phyloP scores from a whole-genome alignment of 2,888 invertebrate species.

The Leptinotarsa tumamoca region DNA sequence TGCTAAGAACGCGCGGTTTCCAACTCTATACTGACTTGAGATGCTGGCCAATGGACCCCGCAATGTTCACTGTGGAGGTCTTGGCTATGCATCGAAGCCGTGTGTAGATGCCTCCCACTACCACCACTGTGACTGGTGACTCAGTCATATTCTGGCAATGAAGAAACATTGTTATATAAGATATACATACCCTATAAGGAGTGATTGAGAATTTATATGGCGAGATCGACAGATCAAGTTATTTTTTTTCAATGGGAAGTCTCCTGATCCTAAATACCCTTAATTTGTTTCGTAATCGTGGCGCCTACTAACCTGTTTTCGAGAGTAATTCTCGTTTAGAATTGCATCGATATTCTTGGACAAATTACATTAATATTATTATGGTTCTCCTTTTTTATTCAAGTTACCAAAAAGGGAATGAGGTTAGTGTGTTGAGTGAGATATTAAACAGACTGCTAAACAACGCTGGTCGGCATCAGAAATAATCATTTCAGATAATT shows the following conservation, averaged over 20 bases:
- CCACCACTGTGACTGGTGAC: not conserved
- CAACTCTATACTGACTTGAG: not conserved
- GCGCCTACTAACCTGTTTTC: conserved; percentile 20
- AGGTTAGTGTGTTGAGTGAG: conserved; percentile 20
- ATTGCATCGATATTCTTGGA: conserved; percentile 21
- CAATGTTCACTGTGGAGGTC: conserved; percentile 4
- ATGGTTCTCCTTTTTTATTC: conserved; percentile 22
- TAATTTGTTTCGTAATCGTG: conserved; percentile 16
- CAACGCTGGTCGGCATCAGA: conserved; percentile 1
- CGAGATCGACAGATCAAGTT: conserved; percentile 14
- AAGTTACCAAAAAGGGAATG: conserved; percentile 22
- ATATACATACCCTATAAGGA: conserved; percentile 18
- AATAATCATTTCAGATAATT: conserved; percentile 12
- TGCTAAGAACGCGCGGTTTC: conserved; percentile 1
- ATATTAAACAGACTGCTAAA: conserved; percentile 15
- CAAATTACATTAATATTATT: conserved; percentile 20
- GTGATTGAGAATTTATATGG: conserved; percentile 9
- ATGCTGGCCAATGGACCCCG: conserved; percentile 4
- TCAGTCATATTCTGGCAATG: conserved; percentile 13
- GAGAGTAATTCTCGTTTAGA: conserved; percentile 17
- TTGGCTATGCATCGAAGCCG: not conserved
- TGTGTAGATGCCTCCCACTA: conserved; percentile 14
- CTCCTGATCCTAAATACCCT: conserved; percentile 1
- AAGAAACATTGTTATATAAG: conserved; percentile 7
- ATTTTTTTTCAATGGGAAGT: conserved; percentile 2